These are phyloP conservation scores for Druon quercuslanigerum DNA, from an alignment of 1,140 invertebrate species.

Conservation along the genomic window DNA sequence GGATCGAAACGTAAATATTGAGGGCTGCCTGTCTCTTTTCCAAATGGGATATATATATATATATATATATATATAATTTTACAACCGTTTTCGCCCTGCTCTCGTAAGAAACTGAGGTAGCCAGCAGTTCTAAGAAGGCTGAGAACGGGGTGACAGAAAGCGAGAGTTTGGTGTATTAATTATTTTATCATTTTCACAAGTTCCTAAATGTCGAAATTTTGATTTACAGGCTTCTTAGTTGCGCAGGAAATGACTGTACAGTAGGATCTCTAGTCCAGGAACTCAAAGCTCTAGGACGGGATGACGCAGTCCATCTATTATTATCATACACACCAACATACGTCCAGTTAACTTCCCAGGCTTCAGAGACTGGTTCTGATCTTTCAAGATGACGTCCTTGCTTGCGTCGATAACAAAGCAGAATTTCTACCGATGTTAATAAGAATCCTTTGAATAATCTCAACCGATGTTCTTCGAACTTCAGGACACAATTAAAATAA, in stretches of 20 bases:
- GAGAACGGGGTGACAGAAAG: no score
- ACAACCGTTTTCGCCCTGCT: no score
- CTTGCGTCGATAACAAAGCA: constrained; percentile 42
- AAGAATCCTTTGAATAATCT: background rate
- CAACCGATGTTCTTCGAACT: background rate
- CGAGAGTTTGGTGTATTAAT: no score
- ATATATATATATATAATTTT: no score
- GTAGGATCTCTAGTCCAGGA: constrained; percentile 66
- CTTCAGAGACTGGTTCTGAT: constrained; percentile 73
- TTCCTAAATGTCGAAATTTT: background rate
- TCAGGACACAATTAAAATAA: background rate
- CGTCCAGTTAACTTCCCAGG: constrained; percentile 62
- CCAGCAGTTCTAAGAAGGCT: no score
- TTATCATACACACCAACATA: constrained; percentile 69
- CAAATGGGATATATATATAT: no score
- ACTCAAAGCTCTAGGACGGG: constrained; percentile 68
- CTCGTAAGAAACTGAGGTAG: no score
- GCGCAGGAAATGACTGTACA: constrained; percentile 65
- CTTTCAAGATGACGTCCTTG: constrained; percentile 74
- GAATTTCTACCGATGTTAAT: background rate
- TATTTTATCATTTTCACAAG: no score
- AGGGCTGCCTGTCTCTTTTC: no score
- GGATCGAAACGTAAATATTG: no score
- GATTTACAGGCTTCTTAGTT: constrained; percentile 62
- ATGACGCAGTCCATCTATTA: constrained; percentile 69